Evolutionary conservation across 2,797 vertebrate genomes (phyloP).

Genomic region (Nannoperca australis): DNA sequence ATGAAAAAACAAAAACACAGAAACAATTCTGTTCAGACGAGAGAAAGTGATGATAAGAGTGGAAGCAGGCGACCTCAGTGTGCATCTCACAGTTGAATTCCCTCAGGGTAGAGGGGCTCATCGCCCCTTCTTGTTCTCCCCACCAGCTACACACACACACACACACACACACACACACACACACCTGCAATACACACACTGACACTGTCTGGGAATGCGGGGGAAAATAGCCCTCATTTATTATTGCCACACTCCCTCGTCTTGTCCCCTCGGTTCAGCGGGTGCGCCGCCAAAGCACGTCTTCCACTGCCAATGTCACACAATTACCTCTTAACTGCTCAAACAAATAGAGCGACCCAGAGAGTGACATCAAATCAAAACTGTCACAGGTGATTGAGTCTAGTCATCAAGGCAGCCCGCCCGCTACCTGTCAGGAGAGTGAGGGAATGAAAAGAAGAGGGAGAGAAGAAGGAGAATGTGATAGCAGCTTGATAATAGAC

Average conservation of each 20-base stretch:
- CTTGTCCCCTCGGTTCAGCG: slow-evolving; percentile 84
- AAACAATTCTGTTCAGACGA: slow-evolving; percentile 70
- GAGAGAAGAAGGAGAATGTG: slow-evolving; percentile 81
- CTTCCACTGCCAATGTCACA: slow-evolving; percentile 95
- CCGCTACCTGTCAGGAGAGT: slow-evolving; percentile 87
- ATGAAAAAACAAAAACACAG: slow-evolving; percentile 27
- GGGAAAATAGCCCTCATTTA: slow-evolving; percentile 88
- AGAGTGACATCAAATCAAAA: slow-evolving; percentile 99
- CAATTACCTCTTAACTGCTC: slow-evolving; percentile 99
- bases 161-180: slow-evolving; percentile 36
- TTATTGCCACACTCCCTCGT: slow-evolving; percentile 87
- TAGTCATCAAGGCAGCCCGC: slow-evolving; percentile 92
- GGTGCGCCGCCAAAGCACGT: slow-evolving; percentile 86
- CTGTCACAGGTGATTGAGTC: slow-evolving; percentile 99
- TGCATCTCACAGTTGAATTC: slow-evolving; percentile 83
- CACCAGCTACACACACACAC: slow-evolving; percentile 61
- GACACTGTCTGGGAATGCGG: slow-evolving; percentile 75
- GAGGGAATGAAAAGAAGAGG: slow-evolving; percentile 68
- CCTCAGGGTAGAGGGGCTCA: slow-evolving; percentile 80
- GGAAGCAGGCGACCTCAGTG: slow-evolving; percentile 75
- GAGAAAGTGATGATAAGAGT: slow-evolving; percentile 73
- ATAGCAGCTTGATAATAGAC: slow-evolving; percentile 92
- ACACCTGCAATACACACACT: slow-evolving; percentile 28
- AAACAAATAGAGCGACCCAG: slow-evolving; percentile 98
- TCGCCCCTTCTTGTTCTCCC: slow-evolving; percentile 69